A percentile compares a stretch with the other conserved stretches of the same genome.
Evolutionary conservation across 2,797 vertebrate species (phyloP).

Genomic region (Galaxias olidus): DNA sequence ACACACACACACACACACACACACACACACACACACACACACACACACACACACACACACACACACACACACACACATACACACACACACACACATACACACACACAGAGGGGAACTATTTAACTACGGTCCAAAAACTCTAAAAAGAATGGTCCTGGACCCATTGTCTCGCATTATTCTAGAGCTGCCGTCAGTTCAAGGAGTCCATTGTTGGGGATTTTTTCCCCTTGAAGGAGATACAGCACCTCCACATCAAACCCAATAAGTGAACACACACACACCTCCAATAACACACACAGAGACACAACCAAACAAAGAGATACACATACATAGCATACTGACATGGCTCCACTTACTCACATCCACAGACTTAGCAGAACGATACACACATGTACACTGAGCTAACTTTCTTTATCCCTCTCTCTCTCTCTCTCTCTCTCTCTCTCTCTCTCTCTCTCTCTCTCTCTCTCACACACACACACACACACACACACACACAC

Average conservation of each 20-base stretch:
- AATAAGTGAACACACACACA: too few species aligned
- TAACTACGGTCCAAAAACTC: constrained; percentile 35
- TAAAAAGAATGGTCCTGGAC: constrained; percentile 41
- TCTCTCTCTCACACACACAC: neutral
- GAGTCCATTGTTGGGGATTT: neutral
- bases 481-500: constrained; percentile 25
- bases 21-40: neutral
- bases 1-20: neutral
- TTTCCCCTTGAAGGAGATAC: constrained; percentile 1
- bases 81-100: neutral
- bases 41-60: neutral
- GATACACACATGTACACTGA: too few species aligned
- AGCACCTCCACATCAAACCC: neutral
- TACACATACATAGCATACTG: too few species aligned
- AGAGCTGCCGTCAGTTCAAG: constrained; percentile 10
- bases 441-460: constrained; percentile 6
- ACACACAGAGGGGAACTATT: constrained; percentile 33
- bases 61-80: constrained; percentile 25
- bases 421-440: constrained; percentile 17
- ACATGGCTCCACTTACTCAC: too few species aligned
- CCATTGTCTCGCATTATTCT: constrained; percentile 38
- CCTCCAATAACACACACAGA: too few species aligned
- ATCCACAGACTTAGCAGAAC: too few species aligned
- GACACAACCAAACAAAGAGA: too few species aligned
- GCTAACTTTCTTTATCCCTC: too few species aligned